phyloP scores from a whole-genome alignment of 2,113 vertebrate species.

The Pavo muticus region DNA sequence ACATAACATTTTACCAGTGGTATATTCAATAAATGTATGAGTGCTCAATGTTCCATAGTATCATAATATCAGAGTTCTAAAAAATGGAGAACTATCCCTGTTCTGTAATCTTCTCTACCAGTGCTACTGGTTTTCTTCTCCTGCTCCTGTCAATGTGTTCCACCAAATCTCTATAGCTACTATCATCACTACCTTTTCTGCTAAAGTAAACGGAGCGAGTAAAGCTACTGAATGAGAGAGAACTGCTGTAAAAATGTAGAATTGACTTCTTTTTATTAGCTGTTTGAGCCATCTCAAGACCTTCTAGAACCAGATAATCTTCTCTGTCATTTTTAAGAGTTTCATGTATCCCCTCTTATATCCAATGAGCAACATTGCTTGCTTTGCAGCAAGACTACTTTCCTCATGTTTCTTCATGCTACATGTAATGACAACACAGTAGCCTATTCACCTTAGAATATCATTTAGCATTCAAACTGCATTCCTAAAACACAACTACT shows the following conservation, averaged over 20 bases:
- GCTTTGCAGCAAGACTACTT: background rate
- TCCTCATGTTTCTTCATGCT: background rate
- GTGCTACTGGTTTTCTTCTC: background rate
- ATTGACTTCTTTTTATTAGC: no score
- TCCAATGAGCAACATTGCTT: background rate
- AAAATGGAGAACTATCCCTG: background rate
- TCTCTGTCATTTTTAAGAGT: background rate
- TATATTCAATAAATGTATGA: background rate
- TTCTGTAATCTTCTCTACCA: rapidly evolving
- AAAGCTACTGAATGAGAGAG: background rate
- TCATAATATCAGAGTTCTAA: background rate
- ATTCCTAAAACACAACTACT: background rate
- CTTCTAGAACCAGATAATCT: background rate
- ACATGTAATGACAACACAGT: background rate
- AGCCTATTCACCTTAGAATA: background rate
- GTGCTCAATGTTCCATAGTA: background rate
- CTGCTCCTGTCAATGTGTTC: background rate
- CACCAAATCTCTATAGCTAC: background rate
- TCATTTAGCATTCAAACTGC: background rate
- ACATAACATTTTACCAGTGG: background rate
- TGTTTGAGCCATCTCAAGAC: background rate
- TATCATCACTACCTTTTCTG: background rate
- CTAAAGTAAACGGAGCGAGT: background rate
- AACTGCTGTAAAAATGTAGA: background rate
- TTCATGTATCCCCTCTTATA: background rate